phyloP scores from a whole-genome alignment of 2,797 vertebrate genomes.

The Valencia hispanica region DNA sequence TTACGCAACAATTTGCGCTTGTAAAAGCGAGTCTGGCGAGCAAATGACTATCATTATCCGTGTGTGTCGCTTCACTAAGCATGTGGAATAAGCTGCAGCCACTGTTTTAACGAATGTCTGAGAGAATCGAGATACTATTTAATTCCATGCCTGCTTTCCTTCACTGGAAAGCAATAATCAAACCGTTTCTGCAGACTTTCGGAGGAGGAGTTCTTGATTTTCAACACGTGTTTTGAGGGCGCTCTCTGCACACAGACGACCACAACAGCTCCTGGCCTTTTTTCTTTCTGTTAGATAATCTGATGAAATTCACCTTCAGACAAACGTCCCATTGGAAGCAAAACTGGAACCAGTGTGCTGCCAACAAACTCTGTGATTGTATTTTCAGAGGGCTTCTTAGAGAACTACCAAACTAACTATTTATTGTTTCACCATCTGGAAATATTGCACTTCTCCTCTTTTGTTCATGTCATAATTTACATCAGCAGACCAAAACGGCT shows the following conservation, averaged over 20 bases:
- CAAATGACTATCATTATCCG: constrained; percentile 9
- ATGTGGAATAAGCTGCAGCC: constrained; percentile 8
- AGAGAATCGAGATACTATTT: background rate
- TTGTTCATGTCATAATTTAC: background rate
- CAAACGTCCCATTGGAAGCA: constrained; percentile 23
- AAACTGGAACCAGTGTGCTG: constrained; percentile 28
- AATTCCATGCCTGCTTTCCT: constrained; percentile 11
- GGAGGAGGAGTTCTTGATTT: background rate
- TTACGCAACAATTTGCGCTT: constrained; percentile 54
- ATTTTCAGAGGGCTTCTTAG: constrained; percentile 13
- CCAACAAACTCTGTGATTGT: constrained; percentile 30
- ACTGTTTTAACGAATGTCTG: constrained; percentile 6
- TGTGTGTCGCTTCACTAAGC: constrained; percentile 5
- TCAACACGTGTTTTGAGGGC: constrained; percentile 31
- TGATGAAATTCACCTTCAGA: constrained; percentile 41
- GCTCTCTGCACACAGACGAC: background rate
- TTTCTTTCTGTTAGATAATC: constrained; percentile 42
- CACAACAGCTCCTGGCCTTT: background rate
- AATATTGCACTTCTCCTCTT: background rate
- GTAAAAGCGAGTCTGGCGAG: constrained; percentile 35
- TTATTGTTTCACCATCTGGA: background rate
- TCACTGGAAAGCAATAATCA: constrained; percentile 3
- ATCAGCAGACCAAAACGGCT: background rate
- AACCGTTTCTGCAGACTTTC: constrained; percentile 26
- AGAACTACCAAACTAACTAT: constrained; percentile 15